These are phyloP conservation scores for Fissipunctia ypsillon DNA, from an alignment of 2,888 invertebrate species.

Conservation along the genomic window DNA sequence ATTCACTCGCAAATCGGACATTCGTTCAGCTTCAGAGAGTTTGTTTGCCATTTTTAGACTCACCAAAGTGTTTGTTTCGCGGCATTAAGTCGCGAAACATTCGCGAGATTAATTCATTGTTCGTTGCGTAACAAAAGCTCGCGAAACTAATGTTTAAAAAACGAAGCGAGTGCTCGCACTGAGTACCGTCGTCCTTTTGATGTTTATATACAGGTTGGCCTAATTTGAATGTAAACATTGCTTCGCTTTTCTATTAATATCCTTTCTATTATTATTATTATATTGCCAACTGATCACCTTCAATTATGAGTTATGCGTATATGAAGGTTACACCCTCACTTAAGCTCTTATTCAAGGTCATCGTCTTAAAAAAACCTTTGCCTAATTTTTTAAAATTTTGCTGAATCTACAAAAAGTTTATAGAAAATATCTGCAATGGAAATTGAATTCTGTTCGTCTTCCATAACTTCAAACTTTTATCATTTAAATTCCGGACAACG, in stretches of 20 bases:
- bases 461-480: conserved; percentile 1
- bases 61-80: too few relatives aligned
- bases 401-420: neutral
- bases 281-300: neutral
- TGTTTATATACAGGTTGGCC: neutral
- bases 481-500: neutral
- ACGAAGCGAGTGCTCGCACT: neutral
- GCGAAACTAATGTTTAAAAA: neutral
- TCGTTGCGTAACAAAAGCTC: neutral
- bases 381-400: neutral
- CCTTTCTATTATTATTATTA: neutral
- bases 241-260: neutral
- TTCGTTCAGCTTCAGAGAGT: neutral
- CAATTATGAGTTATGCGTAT: neutral
- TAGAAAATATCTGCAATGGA: neutral
- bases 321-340: too few relatives aligned
- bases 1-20: too few relatives aligned
- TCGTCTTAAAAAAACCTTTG: neutral
- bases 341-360: neutral
- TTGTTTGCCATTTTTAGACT: neutral
- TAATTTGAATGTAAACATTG: neutral
- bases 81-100: too few relatives aligned
- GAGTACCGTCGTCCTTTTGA: neutral
- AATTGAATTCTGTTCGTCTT: neutral
- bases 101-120: neutral